Percentiles rank a stretch among this genome's conserved stretches.
These are phyloP conservation scores for Nettapus auritus DNA, from an alignment of 2,113 vertebrate genomes.

Conservation along the genomic window DNA sequence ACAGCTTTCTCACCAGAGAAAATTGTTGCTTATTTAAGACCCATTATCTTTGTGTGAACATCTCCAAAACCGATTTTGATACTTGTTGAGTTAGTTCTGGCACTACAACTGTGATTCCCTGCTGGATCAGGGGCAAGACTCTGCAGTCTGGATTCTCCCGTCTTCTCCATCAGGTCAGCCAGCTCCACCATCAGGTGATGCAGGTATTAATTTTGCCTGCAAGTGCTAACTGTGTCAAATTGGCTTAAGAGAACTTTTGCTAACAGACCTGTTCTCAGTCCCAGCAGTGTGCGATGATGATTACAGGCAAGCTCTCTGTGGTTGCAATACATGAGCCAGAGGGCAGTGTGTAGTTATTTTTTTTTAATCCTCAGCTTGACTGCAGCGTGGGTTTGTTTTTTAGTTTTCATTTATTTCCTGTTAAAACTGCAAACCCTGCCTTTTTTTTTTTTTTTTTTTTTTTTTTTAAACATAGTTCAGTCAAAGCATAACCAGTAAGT, in stretches of 20 bases:
- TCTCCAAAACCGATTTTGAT: background rate
- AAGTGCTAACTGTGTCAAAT: conserved; percentile 23
- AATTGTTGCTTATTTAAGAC: conserved; percentile 16
- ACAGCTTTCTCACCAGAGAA: background rate
- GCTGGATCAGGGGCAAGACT: conserved; percentile 6
- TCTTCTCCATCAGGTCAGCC: background rate
- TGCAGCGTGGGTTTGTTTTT: conserved; percentile 43
- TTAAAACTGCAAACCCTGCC: conserved; percentile 42
- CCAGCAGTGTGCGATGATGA: conserved; percentile 17
- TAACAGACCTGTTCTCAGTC: conserved; percentile 28
- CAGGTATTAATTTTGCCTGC: conserved; percentile 58
- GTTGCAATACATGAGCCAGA: conserved; percentile 56
- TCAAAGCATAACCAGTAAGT: background rate
- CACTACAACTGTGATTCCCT: background rate
- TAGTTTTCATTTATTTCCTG: conserved; percentile 58
- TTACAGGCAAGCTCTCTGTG: conserved; percentile 45
- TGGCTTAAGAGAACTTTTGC: conserved; percentile 33
- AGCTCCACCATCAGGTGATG: conserved; percentile 19
- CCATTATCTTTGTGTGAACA: conserved; percentile 34
- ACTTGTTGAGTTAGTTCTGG: background rate
- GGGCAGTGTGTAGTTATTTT: conserved; percentile 63
- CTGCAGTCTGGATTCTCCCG: background rate
- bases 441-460: background rate
- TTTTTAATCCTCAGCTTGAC: conserved; percentile 46
- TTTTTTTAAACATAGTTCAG: background rate